Evolutionary conservation across 2,797 vertebrate species (phyloP), one percentile per base, ranked within the genome.

Genomic region (Podargus strigoides): DNA sequence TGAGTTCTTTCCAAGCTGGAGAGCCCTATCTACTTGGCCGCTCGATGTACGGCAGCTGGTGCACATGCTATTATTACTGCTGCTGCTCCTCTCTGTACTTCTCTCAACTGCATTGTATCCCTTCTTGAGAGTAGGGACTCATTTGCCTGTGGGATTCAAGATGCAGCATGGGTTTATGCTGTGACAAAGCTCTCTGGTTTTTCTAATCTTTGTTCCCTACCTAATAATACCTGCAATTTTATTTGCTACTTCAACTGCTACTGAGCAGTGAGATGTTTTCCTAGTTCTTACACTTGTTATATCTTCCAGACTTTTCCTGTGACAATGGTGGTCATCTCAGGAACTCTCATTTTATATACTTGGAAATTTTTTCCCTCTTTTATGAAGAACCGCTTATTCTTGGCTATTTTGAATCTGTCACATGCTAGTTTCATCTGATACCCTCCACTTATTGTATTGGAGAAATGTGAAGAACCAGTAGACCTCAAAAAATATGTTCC

Each of bases 31-130:
- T 60, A 34, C 23, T 24, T 0, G 0, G 28, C 23, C 47, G 56
- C 15, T 82, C 46, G 14, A 2, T 3, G 13, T 17, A 5, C 15
- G 58, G 81, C 30, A 81, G 36, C 41, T 42, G 24, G 15, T 34
- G 22, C 34, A 30, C 56, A 39, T 0, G 1, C 16, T 42, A 0
- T 18, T 3, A 0, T 14, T 52, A 1, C 64, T 56, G 32, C 64
- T 56, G 34, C 53, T 47, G 32, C 26, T 26, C 4, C 9, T 66
- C 72, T 72, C 69, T 0, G 0, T 39, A 14, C 19, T 7, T 69
- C 63, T 79, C 32, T 59, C 47, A 47, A 0, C 12, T 42, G n/a
- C 21, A 7, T 14, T 47, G 36, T 15, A 13, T 6, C 16, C 1
- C 1, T 69, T 69, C 41, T 44, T 60, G 52, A 55, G 28, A 36